phyloP scores from a whole-genome alignment of 2,113 vertebrate genomes.

The Sinocyclocheilus anshuiensis region DNA sequence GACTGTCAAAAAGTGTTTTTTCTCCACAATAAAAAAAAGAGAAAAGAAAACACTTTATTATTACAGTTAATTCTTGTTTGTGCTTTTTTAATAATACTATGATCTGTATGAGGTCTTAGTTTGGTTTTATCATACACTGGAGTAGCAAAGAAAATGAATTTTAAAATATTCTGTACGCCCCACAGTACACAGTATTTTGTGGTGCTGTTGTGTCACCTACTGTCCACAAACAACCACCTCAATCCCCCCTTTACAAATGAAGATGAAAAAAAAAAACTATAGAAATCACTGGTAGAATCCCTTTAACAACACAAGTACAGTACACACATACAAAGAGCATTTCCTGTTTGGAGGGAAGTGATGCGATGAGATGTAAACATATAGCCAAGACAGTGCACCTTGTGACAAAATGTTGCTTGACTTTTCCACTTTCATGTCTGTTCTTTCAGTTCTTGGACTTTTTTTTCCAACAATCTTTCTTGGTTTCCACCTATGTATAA shows the following conservation, averaged over 20 bases:
- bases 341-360: slow-evolving; percentile 86
- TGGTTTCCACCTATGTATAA: slow-evolving; percentile 59
- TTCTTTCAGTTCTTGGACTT: slow-evolving; percentile 46
- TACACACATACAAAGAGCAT: slow-evolving; percentile 84
- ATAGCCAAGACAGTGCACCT: slow-evolving; percentile 90
- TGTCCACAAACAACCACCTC: slow-evolving; percentile 44
- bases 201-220: slow-evolving; percentile 64
- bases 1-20: slow-evolving; percentile 64
- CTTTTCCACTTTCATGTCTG: slow-evolving; percentile 44
- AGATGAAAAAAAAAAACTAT: slow-evolving; percentile 58
- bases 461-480: slow-evolving; percentile 54
- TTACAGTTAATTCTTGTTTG: slow-evolving; percentile 92
- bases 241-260: slow-evolving; percentile 60
- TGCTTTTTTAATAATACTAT: slow-evolving; percentile 98
- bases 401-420: slow-evolving; percentile 76
- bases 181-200: slow-evolving; percentile 94
- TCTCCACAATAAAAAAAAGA: slow-evolving; percentile 70
- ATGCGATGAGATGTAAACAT: slow-evolving; percentile 89
- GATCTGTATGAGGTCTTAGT: slow-evolving; percentile 99
- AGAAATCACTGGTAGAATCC: slow-evolving; percentile 99
- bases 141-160: slow-evolving; percentile 92
- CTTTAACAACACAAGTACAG: slow-evolving; percentile 98
- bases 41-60: slow-evolving; percentile 63
- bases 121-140: slow-evolving; percentile 99
- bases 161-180: slow-evolving; percentile 79